These are phyloP conservation scores for Mimumesa dahlbomi DNA, from an alignment of 2,888 invertebrate species.

Conservation along the genomic window DNA sequence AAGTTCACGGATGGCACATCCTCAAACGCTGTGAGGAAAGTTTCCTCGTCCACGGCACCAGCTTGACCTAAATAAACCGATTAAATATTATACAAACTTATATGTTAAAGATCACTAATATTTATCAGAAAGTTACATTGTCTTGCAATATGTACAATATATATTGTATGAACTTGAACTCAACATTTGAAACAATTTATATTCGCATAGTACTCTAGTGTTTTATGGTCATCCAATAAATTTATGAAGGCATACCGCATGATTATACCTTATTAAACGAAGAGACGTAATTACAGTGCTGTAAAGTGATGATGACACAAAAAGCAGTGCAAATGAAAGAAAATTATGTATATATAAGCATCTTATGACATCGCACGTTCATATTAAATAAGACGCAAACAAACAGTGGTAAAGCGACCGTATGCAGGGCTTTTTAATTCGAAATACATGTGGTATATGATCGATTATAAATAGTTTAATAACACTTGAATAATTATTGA, in stretches of 20 bases:
- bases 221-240: neutral
- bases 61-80: constrained; percentile 82
- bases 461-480: constrained; percentile 2
- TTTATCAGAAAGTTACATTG: neutral
- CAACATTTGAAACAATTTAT: no score
- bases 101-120: neutral
- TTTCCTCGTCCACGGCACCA: constrained; percentile 94
- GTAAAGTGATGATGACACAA: constrained; percentile 3
- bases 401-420: constrained; percentile 24
- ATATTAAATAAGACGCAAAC: constrained; percentile 7
- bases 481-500: constrained; percentile 13
- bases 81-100: neutral
- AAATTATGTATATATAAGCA: constrained; percentile 19
- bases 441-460: neutral
- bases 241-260: neutral
- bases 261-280: constrained; percentile 4
- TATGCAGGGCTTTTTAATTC: neutral
- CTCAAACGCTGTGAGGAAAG: constrained; percentile 92
- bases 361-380: neutral
- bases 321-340: constrained; percentile 29
- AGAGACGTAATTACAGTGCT: neutral
- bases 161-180: no score
- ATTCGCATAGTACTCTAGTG: no score
- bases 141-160: no score
- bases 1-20: constrained; percentile 90